Percentiles rank a stretch among this genome's conserved stretches.
Conservation (phyloP, 64 coral and sea anemone species). For the Astreopora myriophthalma region DNA sequence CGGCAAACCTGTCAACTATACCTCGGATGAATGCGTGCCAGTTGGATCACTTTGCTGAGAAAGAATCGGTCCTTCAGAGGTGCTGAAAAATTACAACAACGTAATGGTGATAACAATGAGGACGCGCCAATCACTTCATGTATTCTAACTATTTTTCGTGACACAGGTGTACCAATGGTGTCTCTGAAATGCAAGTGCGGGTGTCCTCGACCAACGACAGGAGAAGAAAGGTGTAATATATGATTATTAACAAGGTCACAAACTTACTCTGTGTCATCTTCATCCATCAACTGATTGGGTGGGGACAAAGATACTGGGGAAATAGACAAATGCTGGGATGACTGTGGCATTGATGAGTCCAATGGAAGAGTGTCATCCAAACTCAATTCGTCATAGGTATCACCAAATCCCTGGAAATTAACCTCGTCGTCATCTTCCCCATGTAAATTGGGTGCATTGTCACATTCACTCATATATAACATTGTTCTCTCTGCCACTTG, state of each 20-base stretch:
- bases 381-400: background rate
- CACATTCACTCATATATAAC: background rate
- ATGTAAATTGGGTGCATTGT: background rate
- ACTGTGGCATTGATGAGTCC: background rate
- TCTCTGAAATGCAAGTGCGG: background rate
- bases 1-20: background rate
- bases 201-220: background rate
- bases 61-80: background rate
- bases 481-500: conserved; percentile 10
- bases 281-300: background rate
- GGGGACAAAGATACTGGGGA: background rate
- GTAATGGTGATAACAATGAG: background rate
- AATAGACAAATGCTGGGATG: background rate
- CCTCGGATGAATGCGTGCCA: background rate
- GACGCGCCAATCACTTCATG: background rate
- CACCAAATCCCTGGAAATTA: conserved; percentile 2
- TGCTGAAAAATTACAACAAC: background rate
- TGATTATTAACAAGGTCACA: background rate
- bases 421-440: background rate
- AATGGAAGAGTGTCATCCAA: background rate
- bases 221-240: background rate
- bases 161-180: background rate
- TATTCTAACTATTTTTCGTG: background rate
- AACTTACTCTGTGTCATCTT: background rate
- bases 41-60: background rate